Conservation (phyloP, 2,888 invertebrate genomes). For the Suillia variegata region DNA sequence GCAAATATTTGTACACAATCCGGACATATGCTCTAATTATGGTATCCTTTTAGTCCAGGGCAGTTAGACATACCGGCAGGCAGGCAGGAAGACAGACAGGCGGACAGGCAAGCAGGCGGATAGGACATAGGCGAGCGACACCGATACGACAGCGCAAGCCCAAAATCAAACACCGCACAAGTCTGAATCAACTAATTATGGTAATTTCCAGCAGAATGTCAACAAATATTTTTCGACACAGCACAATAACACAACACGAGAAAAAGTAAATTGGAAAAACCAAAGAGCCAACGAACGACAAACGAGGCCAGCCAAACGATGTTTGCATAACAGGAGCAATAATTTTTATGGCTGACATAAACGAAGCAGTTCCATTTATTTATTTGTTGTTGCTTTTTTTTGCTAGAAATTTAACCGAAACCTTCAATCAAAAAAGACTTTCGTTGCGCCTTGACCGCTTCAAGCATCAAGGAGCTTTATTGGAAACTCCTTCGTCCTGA, state of each 20-base stretch:
- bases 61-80: slow-evolving; percentile 32
- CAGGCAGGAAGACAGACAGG: too few relatives aligned
- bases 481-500: slow-evolving; percentile 30
- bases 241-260: not conserved
- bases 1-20: slow-evolving; percentile 49
- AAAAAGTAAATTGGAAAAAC: too few relatives aligned
- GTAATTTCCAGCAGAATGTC: slow-evolving; percentile 55
- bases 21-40: slow-evolving; percentile 56
- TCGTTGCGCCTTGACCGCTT: not conserved
- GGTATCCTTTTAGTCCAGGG: slow-evolving; percentile 43
- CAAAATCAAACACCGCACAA: slow-evolving; percentile 35
- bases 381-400: too few relatives aligned
- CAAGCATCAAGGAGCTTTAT: not conserved
- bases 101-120: slow-evolving; percentile 4
- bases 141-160: slow-evolving; percentile 7
- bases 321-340: slow-evolving; percentile 42
- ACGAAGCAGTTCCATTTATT: slow-evolving; percentile 1
- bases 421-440: not conserved
- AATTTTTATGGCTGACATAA: slow-evolving; percentile 20
- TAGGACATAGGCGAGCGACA: too few relatives aligned
- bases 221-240: slow-evolving; percentile 47
- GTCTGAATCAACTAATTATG: slow-evolving; percentile 53
- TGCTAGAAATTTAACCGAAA: too few relatives aligned
- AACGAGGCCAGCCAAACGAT: slow-evolving; percentile 36
- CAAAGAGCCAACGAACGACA: not conserved